phyloP scores from a whole-genome alignment of 53 echinoderm and acorn worm genomes.

The Crossaster papposus region DNA sequence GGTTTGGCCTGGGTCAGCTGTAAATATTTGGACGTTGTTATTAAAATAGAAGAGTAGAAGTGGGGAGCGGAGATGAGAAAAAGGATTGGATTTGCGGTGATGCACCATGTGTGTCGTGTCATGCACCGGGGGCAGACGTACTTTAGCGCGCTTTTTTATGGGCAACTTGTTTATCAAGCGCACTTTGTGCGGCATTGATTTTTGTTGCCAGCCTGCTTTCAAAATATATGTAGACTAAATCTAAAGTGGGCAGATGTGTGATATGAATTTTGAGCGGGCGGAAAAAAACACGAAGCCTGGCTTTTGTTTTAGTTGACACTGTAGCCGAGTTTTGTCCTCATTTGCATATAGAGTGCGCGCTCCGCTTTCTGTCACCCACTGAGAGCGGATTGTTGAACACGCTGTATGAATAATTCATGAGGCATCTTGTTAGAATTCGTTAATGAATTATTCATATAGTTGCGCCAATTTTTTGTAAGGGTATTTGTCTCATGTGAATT shows the following conservation, averaged over 20 bases:
- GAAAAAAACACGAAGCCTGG: background rate
- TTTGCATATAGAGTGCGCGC: constrained; percentile 28
- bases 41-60: constrained; percentile 42
- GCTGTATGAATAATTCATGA: constrained; percentile 38
- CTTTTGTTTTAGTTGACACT: constrained; percentile 57
- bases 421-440: background rate
- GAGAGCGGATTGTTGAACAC: constrained; percentile 31
- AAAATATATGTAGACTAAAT: constrained; percentile 63
- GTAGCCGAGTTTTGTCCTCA: constrained; percentile 19
- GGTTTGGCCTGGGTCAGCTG: constrained; percentile 47
- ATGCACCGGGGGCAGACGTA: constrained; percentile 48
- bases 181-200: constrained; percentile 62
- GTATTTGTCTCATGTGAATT: too few relatives aligned
- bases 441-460: constrained; percentile 30
- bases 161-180: constrained; percentile 48
- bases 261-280: constrained; percentile 41
- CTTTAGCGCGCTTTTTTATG: constrained; percentile 33
- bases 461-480: background rate
- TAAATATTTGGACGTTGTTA: constrained; percentile 64
- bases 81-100: constrained; percentile 2
- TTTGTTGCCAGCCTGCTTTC: constrained; percentile 42
- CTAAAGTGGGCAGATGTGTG: constrained; percentile 58
- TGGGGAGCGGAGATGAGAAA: background rate
- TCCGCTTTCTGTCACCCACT: constrained; percentile 1
- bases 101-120: constrained; percentile 35